Base-by-base conservation (phyloP, 2,888 invertebrate species). In the Quadriops clusia region DNA sequence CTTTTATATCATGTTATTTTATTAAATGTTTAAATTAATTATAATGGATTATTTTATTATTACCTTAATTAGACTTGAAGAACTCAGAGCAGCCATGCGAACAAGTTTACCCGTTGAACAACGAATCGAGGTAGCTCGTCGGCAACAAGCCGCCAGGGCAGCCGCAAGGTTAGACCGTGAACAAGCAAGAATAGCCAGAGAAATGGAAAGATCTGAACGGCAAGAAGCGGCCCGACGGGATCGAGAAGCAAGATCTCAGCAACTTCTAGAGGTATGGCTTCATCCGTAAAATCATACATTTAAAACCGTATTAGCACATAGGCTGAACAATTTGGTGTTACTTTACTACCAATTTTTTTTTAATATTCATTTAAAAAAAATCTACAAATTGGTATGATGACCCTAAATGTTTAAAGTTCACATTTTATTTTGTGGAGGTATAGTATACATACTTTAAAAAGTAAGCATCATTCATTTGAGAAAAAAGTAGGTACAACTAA, bases 141-240 rank as follows among this genome's bases (percentile, higher is more conserved):
- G 74, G 46, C 80, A 74, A 58, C 81, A 76, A 55, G 81, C 75
- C 8, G 75, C 74, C 33, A 64, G 77, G 30, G 83, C 85, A 47
- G 85, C 85, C 0, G 74, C 84, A 10, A 67, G 82, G 34, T 66
- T 78, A 45, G 77, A 78, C 43, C 71, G 74, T 47, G 77, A 77
- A 47, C 77, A 77, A 37, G 70, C 70, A 7, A 63, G 68, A 31
- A 40, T 79, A 43, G 68, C 74, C 37, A 72, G 77, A 47, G 80
- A 81, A 50, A 67, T 79, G 28, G 86, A 87, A 56, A 74, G 82
- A 44, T 72, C 77, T 11, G 87, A 89, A 52, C 74, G 84, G 42
- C 77, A 86, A 38, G 90, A 90, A 54, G 75, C 83, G 33, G 77
- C 80, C 22, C 74, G 86, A 43, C 66, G 87, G 46, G 83, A 84